Percentiles rank a stretch among this genome's conserved stretches.
phyloP scores from a whole-genome alignment of 1,140 invertebrate genomes.

The Panagrolaimus sp. region DNA sequence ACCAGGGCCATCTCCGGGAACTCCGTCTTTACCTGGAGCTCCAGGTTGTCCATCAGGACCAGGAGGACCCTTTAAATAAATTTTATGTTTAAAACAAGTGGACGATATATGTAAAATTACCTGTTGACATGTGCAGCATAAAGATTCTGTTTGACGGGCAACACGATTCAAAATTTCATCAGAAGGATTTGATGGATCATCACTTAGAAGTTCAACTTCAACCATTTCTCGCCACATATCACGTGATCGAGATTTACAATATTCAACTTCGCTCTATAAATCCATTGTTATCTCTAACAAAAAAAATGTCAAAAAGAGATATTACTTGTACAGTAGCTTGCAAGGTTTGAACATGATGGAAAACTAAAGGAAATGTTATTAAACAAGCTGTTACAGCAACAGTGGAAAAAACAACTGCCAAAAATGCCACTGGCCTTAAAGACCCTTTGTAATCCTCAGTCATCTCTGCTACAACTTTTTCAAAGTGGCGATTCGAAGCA shows the following conservation, averaged over 20 bases:
- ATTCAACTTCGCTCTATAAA: slow-evolving; percentile 58
- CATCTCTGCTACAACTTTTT: not conserved
- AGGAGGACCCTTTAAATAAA: slow-evolving; percentile 30
- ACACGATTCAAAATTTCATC: slow-evolving; percentile 17
- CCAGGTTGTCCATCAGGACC: slow-evolving; percentile 38
- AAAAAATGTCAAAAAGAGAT: no score
- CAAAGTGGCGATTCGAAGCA: no score
- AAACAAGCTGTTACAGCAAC: slow-evolving; percentile 53
- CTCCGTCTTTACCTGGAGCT: no score
- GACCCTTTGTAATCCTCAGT: slow-evolving; percentile 33
- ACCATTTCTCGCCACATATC: slow-evolving; percentile 58
- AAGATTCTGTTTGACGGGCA: slow-evolving; percentile 21
- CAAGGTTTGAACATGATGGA: slow-evolving; percentile 59
- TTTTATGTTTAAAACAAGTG: no score
- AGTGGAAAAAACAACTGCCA: slow-evolving; percentile 54
- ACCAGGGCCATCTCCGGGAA: slow-evolving; percentile 55
- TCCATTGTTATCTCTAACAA: no score
- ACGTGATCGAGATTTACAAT: slow-evolving; percentile 55
- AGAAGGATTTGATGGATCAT: no score
- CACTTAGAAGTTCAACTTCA: slow-evolving; percentile 50
- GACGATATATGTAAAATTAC: no score
- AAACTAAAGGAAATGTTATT: slow-evolving; percentile 53
- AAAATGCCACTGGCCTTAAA: slow-evolving; percentile 48
- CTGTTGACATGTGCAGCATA: slow-evolving; percentile 26
- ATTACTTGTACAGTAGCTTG: no score